These are phyloP conservation scores for Bergia puertoricense DNA, from an alignment of 92 coral and sea anemone genomes.

Conservation along the genomic window DNA sequence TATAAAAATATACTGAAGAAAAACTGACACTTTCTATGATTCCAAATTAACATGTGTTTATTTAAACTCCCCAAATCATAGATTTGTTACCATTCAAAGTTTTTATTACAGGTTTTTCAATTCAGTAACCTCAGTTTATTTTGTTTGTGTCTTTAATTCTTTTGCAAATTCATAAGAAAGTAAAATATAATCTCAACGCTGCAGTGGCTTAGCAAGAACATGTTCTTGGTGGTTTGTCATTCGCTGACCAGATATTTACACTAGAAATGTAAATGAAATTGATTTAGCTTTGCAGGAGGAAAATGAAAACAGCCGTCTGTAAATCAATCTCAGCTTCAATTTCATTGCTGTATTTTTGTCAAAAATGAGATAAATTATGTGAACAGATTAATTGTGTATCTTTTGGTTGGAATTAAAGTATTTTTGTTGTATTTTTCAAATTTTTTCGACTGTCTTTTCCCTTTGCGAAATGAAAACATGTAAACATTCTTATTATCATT, in stretches of 20 bases:
- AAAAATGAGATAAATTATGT: neutral
- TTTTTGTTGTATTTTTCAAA: neutral
- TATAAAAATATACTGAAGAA: neutral
- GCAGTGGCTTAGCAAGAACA: neutral
- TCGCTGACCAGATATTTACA: neutral
- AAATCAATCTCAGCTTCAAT: neutral
- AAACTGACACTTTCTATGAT: neutral
- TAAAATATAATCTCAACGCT: neutral
- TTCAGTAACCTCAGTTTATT: neutral
- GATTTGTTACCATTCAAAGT: neutral
- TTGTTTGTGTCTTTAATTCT: neutral
- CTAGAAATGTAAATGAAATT: conserved; percentile 3
- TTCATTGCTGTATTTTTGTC: neutral
- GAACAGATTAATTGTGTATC: neutral
- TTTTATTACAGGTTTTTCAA: no score
- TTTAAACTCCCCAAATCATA: neutral
- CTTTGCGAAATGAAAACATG: neutral
- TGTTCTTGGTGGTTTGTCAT: neutral
- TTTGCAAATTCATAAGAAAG: neutral
- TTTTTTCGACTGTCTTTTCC: neutral
- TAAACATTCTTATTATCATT: neutral
- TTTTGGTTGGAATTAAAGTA: neutral
- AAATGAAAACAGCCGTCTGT: neutral
- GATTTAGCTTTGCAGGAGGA: neutral
- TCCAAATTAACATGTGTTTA: conserved; percentile 21